These are phyloP conservation scores for Thymelicus lineola DNA, from an alignment of 2,888 invertebrate species.

Conservation along the genomic window DNA sequence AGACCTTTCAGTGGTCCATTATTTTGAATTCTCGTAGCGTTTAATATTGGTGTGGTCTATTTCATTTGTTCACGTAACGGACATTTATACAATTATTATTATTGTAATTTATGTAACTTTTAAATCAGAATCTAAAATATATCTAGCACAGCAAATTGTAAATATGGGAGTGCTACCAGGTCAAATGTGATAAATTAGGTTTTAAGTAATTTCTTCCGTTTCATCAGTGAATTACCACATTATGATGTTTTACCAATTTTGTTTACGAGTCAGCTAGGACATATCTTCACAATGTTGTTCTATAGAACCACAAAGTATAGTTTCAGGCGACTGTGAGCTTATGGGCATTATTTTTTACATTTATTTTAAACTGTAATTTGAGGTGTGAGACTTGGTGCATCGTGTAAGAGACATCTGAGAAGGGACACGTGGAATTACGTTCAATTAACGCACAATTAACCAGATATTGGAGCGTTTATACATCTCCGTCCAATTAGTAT, in stretches of 20 bases:
- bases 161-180: conserved; percentile 74
- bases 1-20: conserved; percentile 75
- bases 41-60: conserved; percentile 83
- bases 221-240: conserved; percentile 41
- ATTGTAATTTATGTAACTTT: conserved; percentile 69
- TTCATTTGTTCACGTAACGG: conserved; percentile 78
- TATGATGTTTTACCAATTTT: conserved; percentile 33
- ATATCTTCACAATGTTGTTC: conserved; percentile 20
- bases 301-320: conserved; percentile 41
- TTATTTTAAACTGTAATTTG: conserved; percentile 52
- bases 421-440: conserved; percentile 50
- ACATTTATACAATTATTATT: conserved; percentile 61
- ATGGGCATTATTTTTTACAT: conserved; percentile 72
- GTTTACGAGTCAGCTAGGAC: conserved; percentile 23
- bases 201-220: conserved; percentile 59
- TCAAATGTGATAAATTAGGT: conserved; percentile 83
- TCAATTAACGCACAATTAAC: conserved; percentile 73
- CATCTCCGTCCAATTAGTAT: conserved; percentile 76
- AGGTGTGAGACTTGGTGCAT: conserved; percentile 43
- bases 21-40: conserved; percentile 78
- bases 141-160: conserved; percentile 75
- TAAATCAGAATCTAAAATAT: conserved; percentile 73
- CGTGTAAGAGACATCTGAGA: conserved; percentile 41
- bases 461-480: conserved; percentile 62
- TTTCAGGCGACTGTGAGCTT: conserved; percentile 62